Evolutionary conservation across 2,888 invertebrate genomes (phyloP), one percentile per base, ranked within the genome.

Genomic region (Xylota segnis): DNA sequence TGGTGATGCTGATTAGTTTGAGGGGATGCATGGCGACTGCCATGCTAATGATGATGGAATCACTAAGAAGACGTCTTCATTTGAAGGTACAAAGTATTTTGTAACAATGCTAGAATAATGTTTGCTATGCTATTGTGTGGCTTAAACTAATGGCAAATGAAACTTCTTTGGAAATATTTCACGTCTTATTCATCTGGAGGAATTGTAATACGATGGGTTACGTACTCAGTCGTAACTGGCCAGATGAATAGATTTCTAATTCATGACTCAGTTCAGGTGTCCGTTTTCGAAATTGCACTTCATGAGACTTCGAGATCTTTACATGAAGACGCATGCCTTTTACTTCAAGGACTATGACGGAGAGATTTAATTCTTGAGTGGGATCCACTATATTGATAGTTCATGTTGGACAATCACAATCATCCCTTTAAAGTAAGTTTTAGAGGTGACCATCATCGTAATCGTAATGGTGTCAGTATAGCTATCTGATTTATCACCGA

Each of bases 1-100:
- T 81, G 59, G 45, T 66, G 75, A 81, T 76, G 76, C 81, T 82
- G 82, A 86, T 86, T 81, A 86, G 84, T 40, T 61, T 6, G 14
- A 9, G 34, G 58, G 58, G 37, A 86, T 75, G 61, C n/a, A 45
- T 65, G 71, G 66, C 61, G 76, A 71, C 71, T 32, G 70, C 65
- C 58, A 71, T 70, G 82, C 29, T 82, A 66, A 86, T 86, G 76
- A 45, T 45, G 45, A 23, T 63, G 72, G 61, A 71, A 76, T 50
- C 43, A 61, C 61, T 56, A 34, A 52, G 68, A 71, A 78, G 66
- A 83, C 74, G 79, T 79, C 74, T 83, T 83, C 68, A 79, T 79
- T 54, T 61, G 47, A 40, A 61, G 16, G 23, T 34, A 56, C 18
- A 56, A 16, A 29, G 18, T 29, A 14, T 61, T 59, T 47, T 27